phyloP scores from a whole-genome alignment of 2,888 invertebrate species.

The Philonicus albiceps region DNA sequence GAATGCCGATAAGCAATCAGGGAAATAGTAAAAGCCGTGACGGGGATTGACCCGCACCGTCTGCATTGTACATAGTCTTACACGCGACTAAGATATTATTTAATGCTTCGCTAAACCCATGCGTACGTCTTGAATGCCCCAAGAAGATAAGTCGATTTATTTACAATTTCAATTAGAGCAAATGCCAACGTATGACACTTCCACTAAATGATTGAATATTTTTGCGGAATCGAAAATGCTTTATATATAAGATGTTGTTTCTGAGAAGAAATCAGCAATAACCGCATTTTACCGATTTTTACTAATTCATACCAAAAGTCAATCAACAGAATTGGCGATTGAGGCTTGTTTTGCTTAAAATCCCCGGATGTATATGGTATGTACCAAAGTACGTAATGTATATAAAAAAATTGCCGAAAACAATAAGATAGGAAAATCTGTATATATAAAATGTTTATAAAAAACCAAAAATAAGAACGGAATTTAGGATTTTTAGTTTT shows the following conservation, averaged over 20 bases:
- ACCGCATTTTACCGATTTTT: neutral
- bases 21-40: neutral
- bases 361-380: neutral
- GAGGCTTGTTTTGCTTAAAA: neutral
- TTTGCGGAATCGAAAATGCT: neutral
- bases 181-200: neutral
- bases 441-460: neutral
- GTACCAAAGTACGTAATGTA: neutral
- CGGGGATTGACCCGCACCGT: neutral
- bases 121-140: neutral
- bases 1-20: neutral
- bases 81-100: conserved; percentile 1
- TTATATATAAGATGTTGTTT: neutral
- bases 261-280: neutral
- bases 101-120: conserved; percentile 9
- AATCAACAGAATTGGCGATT: neutral
- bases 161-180: conserved; percentile 10
- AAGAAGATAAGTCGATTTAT: neutral
- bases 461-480: neutral
- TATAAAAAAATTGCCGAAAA: neutral
- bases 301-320: neutral
- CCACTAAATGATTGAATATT: neutral
- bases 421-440: neutral
- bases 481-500: neutral
- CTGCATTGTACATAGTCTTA: neutral